Evolutionary conservation across 2,888 invertebrate species (phyloP).

Genomic region (Dinocampus coccinellae): DNA sequence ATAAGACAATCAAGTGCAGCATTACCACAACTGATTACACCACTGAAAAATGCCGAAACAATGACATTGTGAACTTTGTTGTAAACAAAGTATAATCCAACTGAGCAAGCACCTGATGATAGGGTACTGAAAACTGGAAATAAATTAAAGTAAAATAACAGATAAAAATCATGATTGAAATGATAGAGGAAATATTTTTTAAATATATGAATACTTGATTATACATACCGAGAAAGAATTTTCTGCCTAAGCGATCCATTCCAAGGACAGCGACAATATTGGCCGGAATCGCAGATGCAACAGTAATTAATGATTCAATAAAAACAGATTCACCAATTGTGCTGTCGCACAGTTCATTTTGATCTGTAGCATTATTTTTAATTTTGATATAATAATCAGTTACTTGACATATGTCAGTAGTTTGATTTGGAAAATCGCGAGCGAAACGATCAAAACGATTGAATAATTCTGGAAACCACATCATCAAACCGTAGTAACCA

Average conservation of each 20-base stretch:
- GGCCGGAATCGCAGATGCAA: slow-evolving; percentile 87
- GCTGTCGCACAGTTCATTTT: slow-evolving; percentile 74
- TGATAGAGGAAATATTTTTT: not conserved
- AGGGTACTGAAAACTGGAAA: slow-evolving; percentile 86
- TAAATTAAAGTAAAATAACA: not conserved
- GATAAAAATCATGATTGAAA: not conserved
- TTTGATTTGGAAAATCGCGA: slow-evolving; percentile 73
- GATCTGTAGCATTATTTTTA: slow-evolving; percentile 74
- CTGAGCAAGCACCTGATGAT: slow-evolving; percentile 86
- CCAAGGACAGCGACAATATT: slow-evolving; percentile 85
- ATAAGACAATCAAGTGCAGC: slow-evolving; percentile 92
- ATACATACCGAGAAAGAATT: slow-evolving; percentile 83
- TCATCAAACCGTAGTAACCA: slow-evolving; percentile 94
- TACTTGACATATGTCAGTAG: slow-evolving; percentile 79
- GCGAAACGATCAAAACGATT: slow-evolving; percentile 89
- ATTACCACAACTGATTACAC: slow-evolving; percentile 90
- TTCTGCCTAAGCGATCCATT: slow-evolving; percentile 89
- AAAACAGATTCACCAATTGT: slow-evolving; percentile 85
- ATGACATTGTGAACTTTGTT: slow-evolving; percentile 86
- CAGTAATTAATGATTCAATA: slow-evolving; percentile 88
- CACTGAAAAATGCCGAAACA: slow-evolving; percentile 88
- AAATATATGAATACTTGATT: too few relatives aligned
- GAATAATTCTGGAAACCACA: slow-evolving; percentile 97
- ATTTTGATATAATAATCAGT: slow-evolving; percentile 81
- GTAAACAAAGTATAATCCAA: slow-evolving; percentile 87